Evolutionary conservation across 2,888 invertebrate genomes (phyloP).

Genomic region (Lasioglossum marginatum): DNA sequence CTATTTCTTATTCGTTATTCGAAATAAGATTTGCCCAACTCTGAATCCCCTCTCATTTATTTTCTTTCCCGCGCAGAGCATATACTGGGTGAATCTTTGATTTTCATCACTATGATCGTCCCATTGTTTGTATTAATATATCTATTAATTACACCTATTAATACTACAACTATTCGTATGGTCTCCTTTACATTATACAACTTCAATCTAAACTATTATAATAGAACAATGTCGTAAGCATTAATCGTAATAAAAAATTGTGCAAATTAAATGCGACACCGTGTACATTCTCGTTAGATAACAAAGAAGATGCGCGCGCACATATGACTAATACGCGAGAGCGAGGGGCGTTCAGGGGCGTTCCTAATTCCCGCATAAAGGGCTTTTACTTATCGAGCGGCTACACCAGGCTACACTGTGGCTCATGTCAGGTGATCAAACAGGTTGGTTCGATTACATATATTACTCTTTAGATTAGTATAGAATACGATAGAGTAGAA

Average conservation of each 20-base stretch:
- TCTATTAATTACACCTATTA: not conserved
- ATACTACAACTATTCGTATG: not conserved
- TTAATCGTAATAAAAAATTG: not conserved
- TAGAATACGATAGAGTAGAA: not conserved
- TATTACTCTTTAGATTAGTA: not conserved
- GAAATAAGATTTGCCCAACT: too few relatives aligned
- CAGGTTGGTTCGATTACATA: not conserved
- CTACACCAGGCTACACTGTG: not conserved
- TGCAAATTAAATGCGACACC: not conserved
- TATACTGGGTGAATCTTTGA: not conserved
- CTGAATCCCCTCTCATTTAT: not conserved
- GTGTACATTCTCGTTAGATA: not conserved
- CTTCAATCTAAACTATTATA: not conserved
- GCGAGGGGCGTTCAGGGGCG: not conserved
- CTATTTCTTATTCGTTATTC: too few relatives aligned
- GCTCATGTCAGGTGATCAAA: not conserved
- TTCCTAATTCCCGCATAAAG: not conserved
- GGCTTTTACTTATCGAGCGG: conserved; percentile 6
- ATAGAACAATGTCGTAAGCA: not conserved
- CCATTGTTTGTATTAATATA: not conserved
- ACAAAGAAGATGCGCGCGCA: not conserved
- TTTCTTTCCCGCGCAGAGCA: not conserved
- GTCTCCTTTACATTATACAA: not conserved
- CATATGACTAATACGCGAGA: not conserved
- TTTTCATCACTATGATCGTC: not conserved